These are phyloP conservation scores for Eolophus roseicapilla DNA, from an alignment of 2,113 vertebrate species.

Conservation along the genomic window DNA sequence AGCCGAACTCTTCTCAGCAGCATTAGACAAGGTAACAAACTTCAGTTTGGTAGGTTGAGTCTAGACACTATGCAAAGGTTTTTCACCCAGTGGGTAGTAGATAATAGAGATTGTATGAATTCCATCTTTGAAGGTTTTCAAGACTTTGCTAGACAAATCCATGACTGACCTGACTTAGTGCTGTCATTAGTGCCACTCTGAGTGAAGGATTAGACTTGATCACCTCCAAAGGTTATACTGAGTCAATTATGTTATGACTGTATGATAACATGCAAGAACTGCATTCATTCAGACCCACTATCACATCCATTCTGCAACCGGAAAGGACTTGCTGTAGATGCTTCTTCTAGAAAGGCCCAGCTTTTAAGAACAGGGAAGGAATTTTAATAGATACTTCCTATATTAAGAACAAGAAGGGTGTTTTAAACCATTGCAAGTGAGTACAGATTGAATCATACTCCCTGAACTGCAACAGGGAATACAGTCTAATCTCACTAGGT, in stretches of 20 bases:
- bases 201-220: not conserved
- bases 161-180: not conserved
- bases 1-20: not conserved
- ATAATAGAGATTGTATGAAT: too few relatives aligned
- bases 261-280: not conserved
- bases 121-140: not conserved
- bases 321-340: not conserved
- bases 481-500: conserved; percentile 62
- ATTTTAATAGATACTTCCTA: conserved; percentile 1
- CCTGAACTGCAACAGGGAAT: conserved; percentile 43
- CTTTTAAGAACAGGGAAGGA: not conserved
- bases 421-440: conserved; percentile 8
- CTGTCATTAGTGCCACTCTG: not conserved
- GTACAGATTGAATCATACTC: conserved; percentile 57
- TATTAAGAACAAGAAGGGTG: not conserved
- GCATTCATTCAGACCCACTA: not conserved
- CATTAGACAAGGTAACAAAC: rapidly evolving
- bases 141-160: not conserved
- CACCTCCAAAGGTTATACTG: not conserved
- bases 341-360: not conserved
- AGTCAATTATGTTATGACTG: not conserved
- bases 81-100: rapidly evolving
- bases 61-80: not conserved
- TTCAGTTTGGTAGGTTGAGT: not conserved
- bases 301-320: not conserved